These are phyloP conservation scores for Cinara cedri DNA, from an alignment of 2,888 invertebrate genomes.

Conservation along the genomic window DNA sequence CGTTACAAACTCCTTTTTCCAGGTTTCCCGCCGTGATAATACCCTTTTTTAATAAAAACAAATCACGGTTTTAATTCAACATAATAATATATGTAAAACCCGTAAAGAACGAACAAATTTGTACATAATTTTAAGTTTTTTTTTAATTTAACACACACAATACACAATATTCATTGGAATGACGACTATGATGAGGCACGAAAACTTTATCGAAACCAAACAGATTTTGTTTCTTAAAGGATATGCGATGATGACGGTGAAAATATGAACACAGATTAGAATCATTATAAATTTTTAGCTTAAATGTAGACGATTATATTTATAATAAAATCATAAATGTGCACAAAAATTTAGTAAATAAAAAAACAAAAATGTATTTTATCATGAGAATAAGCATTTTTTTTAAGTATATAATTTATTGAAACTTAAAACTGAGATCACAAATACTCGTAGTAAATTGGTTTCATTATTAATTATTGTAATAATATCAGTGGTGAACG, in stretches of 20 bases:
- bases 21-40: too few relatives aligned
- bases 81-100: too few relatives aligned
- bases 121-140: not conserved
- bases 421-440: conserved; percentile 49
- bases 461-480: conserved; percentile 40
- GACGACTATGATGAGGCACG: too few relatives aligned
- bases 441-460: conserved; percentile 38
- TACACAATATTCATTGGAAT: not conserved
- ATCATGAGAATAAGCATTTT: conserved; percentile 28
- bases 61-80: too few relatives aligned
- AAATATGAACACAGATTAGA: not conserved
- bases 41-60: too few relatives aligned
- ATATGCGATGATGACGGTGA: not conserved
- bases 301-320: conserved; percentile 29
- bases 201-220: too few relatives aligned
- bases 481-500: too few relatives aligned
- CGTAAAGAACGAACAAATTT: not conserved
- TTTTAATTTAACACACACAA: not conserved
- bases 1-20: too few relatives aligned
- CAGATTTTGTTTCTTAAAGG: not conserved
- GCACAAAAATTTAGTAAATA: conserved; percentile 26
- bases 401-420: conserved; percentile 22
- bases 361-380: conserved; percentile 40
- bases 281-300: not conserved
- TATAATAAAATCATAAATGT: conserved; percentile 38